These are phyloP conservation scores for Poecile atricapillus DNA, from an alignment of 2,113 vertebrate species.

Conservation along the genomic window DNA sequence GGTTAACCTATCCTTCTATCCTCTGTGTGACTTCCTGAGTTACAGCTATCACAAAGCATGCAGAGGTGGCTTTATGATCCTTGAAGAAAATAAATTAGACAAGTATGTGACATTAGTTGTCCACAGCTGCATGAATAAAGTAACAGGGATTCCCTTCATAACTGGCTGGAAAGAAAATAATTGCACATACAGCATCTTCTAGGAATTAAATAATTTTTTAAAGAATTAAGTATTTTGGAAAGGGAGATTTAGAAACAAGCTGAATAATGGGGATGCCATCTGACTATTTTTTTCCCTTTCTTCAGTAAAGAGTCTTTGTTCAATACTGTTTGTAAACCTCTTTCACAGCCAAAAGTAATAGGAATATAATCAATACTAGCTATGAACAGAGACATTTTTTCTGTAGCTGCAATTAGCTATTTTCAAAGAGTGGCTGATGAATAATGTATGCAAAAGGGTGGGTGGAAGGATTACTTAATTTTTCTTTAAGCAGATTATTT, in stretches of 20 bases:
- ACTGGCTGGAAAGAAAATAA: neutral
- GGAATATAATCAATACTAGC: slow-evolving; percentile 49
- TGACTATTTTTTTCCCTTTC: neutral
- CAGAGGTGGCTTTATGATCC: neutral
- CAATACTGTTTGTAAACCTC: neutral
- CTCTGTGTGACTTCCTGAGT: neutral
- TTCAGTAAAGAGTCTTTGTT: neutral
- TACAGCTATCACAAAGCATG: neutral
- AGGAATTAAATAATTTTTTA: neutral
- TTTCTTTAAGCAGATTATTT: slow-evolving; percentile 52
- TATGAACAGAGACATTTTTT: slow-evolving; percentile 40
- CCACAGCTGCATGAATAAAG: neutral
- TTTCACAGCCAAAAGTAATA: slow-evolving; percentile 6
- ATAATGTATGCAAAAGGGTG: slow-evolving; percentile 37
- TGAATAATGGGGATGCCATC: neutral
- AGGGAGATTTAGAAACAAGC: neutral
- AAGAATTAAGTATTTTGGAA: neutral
- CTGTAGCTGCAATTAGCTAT: slow-evolving; percentile 50
- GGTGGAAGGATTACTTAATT: slow-evolving; percentile 11
- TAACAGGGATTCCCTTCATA: neutral
- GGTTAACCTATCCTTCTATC: neutral
- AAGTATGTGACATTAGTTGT: neutral
- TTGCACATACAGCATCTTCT: neutral
- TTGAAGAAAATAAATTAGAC: neutral
- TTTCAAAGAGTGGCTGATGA: slow-evolving; percentile 45